These are phyloP conservation scores for Pristionchus entomophagus DNA, from an alignment of 2,888 invertebrate species.

Conservation along the genomic window DNA sequence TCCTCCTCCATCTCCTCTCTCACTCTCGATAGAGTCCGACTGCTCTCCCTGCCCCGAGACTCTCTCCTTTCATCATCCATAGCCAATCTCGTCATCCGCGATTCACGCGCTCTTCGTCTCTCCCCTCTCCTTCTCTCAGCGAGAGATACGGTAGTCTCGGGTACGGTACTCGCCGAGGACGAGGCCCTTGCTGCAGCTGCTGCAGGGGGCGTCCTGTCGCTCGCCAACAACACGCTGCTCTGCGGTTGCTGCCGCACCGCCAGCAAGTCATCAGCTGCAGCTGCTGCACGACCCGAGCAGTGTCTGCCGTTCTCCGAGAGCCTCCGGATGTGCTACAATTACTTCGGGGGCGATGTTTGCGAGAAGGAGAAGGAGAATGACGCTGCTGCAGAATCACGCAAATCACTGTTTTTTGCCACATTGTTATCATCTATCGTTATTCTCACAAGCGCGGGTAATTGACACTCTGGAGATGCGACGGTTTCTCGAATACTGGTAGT, in stretches of 20 bases:
- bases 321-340: neutral
- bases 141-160: neutral
- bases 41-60: neutral
- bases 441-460: constrained; percentile 10
- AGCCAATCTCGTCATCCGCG: neutral
- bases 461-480: neutral
- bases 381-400: neutral
- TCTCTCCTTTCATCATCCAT: neutral
- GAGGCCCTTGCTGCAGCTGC: neutral
- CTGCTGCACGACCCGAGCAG: neutral
- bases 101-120: constrained; percentile 7
- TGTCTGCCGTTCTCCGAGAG: neutral
- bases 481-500: neutral
- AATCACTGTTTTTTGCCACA: neutral
- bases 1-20: neutral
- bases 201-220: neutral
- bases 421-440: neutral
- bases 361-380: neutral
- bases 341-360: neutral
- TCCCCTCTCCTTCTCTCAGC: neutral
- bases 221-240: constrained; percentile 25
- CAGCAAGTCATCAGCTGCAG: neutral
- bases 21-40: neutral
- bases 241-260: constrained; percentile 31
- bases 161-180: neutral